Conservation (phyloP, 2,888 invertebrate species). For the Agrypnus murinus region DNA sequence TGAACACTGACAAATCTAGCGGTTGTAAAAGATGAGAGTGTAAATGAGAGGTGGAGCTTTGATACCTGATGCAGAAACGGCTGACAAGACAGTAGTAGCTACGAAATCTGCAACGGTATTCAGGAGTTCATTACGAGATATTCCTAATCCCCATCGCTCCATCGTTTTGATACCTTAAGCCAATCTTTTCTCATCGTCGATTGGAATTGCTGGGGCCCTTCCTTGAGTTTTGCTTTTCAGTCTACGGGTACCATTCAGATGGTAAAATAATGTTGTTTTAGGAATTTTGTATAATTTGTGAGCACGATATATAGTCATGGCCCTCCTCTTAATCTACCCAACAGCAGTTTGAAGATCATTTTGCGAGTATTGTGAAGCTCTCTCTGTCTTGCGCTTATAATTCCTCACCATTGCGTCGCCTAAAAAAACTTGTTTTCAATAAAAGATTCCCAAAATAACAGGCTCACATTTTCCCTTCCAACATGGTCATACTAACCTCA, state of each 20-base stretch:
- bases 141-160: slow-evolving; percentile 63
- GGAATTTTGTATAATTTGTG: slow-evolving; percentile 26
- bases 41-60: slow-evolving; percentile 10
- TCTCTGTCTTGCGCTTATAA: slow-evolving; percentile 12
- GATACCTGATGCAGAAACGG: slow-evolving; percentile 2
- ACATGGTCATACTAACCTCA: no score
- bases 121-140: slow-evolving; percentile 61
- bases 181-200: neutral
- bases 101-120: slow-evolving; percentile 58
- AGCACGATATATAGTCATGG: slow-evolving; percentile 37
- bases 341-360: slow-evolving; percentile 30
- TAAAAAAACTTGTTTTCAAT: no score
- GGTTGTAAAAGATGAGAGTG: slow-evolving; percentile 1
- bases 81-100: slow-evolving; percentile 5
- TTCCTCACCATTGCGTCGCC: slow-evolving; percentile 30
- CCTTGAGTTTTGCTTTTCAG: slow-evolving; percentile 1
- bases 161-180: slow-evolving; percentile 30
- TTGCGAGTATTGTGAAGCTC: neutral
- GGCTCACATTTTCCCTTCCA: no score
- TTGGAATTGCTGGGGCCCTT: no score
- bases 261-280: neutral
- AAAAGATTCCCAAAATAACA: no score
- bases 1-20: neutral
- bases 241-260: neutral
- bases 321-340: slow-evolving; percentile 26